These are phyloP conservation scores for Drosophila chauvacae DNA, from an alignment of 1,140 invertebrate species.

Conservation along the genomic window DNA sequence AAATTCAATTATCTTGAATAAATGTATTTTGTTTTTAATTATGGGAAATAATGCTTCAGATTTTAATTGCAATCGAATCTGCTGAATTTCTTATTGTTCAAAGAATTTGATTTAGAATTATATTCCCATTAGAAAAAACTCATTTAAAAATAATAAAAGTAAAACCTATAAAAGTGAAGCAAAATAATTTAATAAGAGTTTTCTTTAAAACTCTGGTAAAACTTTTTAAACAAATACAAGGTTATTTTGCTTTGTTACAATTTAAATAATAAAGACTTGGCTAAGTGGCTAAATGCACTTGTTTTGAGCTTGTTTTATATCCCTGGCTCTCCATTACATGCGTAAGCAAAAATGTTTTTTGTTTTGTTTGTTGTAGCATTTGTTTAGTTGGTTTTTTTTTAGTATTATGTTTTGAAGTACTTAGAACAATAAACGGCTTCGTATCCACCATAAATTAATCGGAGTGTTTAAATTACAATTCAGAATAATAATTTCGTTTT, in stretches of 20 bases:
- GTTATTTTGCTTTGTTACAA: background rate
- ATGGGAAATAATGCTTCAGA: background rate
- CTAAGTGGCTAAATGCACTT: slow-evolving; percentile 21
- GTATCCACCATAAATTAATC: slow-evolving; percentile 10
- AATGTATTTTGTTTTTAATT: background rate
- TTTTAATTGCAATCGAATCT: background rate
- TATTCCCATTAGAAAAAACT: background rate
- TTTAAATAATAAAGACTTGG: background rate
- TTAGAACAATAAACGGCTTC: slow-evolving; percentile 61
- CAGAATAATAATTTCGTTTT: slow-evolving; percentile 34
- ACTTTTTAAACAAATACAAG: background rate
- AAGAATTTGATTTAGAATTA: background rate
- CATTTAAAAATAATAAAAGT: background rate
- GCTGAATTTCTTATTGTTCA: background rate
- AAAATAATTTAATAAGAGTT: slow-evolving; percentile 1
- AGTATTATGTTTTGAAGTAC: slow-evolving; percentile 64
- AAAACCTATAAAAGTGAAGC: background rate
- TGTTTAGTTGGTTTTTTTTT: slow-evolving; percentile 58
- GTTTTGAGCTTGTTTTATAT: slow-evolving; percentile 17
- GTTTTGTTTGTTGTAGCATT: slow-evolving; percentile 49
- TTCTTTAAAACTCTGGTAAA: background rate
- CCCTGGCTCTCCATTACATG: slow-evolving; percentile 38
- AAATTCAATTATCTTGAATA: background rate
- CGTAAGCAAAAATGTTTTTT: slow-evolving; percentile 50
- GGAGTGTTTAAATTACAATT: slow-evolving; percentile 43